These are phyloP conservation scores for Coronaproctus castanopsis DNA, from an alignment of 2,888 invertebrate genomes.

Conservation along the genomic window DNA sequence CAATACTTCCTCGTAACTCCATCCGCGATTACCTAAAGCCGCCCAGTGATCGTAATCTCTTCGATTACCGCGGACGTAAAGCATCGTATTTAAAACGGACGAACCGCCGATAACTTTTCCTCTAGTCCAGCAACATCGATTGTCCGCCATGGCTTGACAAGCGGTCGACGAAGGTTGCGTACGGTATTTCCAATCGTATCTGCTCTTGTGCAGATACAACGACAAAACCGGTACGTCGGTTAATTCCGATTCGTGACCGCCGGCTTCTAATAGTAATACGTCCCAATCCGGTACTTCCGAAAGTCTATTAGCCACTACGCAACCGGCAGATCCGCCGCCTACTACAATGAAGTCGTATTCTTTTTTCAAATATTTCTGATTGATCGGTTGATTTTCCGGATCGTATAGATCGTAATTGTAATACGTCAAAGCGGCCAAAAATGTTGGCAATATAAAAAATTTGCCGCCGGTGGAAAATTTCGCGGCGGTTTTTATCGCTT, in stretches of 20 bases:
- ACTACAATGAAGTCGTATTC: conserved; percentile 67
- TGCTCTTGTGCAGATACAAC: conserved; percentile 69
- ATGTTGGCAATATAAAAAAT: conserved; percentile 44
- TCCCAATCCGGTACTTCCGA: conserved; percentile 59
- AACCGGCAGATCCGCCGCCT: conserved; percentile 68
- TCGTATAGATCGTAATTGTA: conserved; percentile 69
- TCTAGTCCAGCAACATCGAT: conserved; percentile 70
- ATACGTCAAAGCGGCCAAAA: conserved; percentile 55
- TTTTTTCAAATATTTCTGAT: conserved; percentile 38
- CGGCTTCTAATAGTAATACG: conserved; percentile 60
- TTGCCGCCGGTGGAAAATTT: conserved; percentile 50
- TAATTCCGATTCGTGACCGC: conserved; percentile 69
- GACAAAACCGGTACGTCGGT: conserved; percentile 73
- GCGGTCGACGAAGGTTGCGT: conserved; percentile 65
- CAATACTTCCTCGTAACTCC: conserved; percentile 63
- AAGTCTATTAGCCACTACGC: conserved; percentile 60
- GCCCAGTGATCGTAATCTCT: conserved; percentile 78
- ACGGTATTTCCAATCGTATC: conserved; percentile 78
- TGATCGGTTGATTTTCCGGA: conserved; percentile 60
- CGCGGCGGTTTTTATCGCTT: conserved; percentile 45
- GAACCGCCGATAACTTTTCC: conserved; percentile 43
- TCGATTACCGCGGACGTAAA: conserved; percentile 71
- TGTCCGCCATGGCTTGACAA: conserved; percentile 68
- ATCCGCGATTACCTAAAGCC: conserved; percentile 61
- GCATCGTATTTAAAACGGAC: conserved; percentile 73